These are phyloP conservation scores for Trachelus stipa DNA, from an alignment of 2,888 invertebrate genomes.

Conservation along the genomic window DNA sequence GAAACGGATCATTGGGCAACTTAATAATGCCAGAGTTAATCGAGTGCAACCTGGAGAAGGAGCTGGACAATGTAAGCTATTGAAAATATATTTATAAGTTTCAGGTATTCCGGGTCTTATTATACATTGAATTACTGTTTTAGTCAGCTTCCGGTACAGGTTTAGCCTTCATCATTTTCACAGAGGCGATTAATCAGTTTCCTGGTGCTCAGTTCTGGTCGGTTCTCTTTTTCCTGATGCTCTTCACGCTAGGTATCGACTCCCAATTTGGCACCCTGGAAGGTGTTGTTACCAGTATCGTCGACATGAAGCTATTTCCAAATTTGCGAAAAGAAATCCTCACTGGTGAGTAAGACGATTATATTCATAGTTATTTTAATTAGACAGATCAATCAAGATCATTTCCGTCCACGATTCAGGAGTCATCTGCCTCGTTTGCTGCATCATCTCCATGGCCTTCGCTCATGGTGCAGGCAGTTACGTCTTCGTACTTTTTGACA, in stretches of 20 bases:
- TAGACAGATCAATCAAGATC: background rate
- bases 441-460: slow-evolving; percentile 88
- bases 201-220: slow-evolving; percentile 97
- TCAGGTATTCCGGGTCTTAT: background rate
- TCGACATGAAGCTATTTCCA: slow-evolving; percentile 94
- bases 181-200: slow-evolving; percentile 97
- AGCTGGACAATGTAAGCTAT: slow-evolving; percentile 85
- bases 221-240: slow-evolving; percentile 95
- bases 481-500: slow-evolving; percentile 92
- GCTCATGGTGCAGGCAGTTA: slow-evolving; percentile 95
- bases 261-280: slow-evolving; percentile 97
- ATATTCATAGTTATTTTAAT: background rate
- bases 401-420: slow-evolving; percentile 56
- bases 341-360: slow-evolving; percentile 72
- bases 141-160: slow-evolving; percentile 97
- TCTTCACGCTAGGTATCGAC: slow-evolving; percentile 95
- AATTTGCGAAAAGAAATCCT: slow-evolving; percentile 90
- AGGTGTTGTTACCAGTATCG: slow-evolving; percentile 94
- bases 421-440: slow-evolving; percentile 82
- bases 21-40: slow-evolving; percentile 77
- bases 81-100: background rate
- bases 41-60: slow-evolving; percentile 85
- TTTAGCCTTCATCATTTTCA: slow-evolving; percentile 96
- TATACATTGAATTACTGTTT: slow-evolving; percentile 35
- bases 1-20: slow-evolving; percentile 71